Conservation (phyloP, 2,888 invertebrate species). For the Lysandra coridon region DNA sequence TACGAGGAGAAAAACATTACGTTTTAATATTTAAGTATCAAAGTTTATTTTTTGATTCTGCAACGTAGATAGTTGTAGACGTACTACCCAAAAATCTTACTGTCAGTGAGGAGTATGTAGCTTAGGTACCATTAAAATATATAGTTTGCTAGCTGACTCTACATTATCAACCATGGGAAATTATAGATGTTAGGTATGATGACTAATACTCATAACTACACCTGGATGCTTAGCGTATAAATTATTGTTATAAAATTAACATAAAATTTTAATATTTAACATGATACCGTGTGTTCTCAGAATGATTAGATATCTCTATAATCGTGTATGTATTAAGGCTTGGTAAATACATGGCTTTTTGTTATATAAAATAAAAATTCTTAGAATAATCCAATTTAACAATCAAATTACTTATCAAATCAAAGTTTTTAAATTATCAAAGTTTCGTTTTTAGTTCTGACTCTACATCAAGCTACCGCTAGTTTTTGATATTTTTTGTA, state of each 20-base stretch:
- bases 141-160: neutral
- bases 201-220: conserved; percentile 3
- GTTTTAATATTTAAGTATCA: neutral
- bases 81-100: too few species aligned
- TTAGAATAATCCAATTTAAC: too few species aligned
- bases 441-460: too few species aligned
- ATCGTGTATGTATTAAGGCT: neutral
- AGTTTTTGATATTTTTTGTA: too few species aligned
- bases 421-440: too few species aligned
- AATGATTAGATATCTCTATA: conserved; percentile 12
- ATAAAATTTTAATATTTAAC: conserved; percentile 25
- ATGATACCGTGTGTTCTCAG: conserved; percentile 19
- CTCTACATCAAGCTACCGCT: too few species aligned
- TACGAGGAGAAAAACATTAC: too few species aligned
- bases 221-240: conserved; percentile 20
- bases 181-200: conserved; percentile 2
- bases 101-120: too few species aligned
- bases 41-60: neutral
- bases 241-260: conserved; percentile 21
- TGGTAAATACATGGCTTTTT: neutral
- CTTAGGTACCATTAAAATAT: too few species aligned
- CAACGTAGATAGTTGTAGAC: too few species aligned
- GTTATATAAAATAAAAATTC: too few species aligned
- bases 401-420: too few species aligned
- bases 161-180: neutral